Conservation (phyloP, 2,888 invertebrate genomes). For the Lucinisca nassula region DNA sequence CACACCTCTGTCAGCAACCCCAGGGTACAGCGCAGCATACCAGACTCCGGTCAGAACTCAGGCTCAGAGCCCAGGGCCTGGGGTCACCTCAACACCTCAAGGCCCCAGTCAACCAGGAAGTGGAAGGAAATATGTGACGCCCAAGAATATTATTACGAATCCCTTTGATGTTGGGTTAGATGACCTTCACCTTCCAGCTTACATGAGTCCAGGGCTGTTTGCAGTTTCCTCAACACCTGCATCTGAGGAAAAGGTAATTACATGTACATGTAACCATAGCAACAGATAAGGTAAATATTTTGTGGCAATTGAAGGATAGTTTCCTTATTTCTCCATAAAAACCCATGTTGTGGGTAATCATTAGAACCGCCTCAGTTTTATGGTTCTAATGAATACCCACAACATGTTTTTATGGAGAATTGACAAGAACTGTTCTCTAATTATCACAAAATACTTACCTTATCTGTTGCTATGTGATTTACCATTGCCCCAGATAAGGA, state of each 20-base stretch:
- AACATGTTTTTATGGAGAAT: too few relatives aligned
- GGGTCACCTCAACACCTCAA: slow-evolving; percentile 59
- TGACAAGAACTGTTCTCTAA: too few relatives aligned
- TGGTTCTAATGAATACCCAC: too few relatives aligned
- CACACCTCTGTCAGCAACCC: slow-evolving; percentile 68
- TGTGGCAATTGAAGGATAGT: too few relatives aligned
- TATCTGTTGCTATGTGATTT: too few relatives aligned
- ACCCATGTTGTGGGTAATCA: too few relatives aligned
- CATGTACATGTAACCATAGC: background rate
- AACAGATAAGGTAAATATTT: too few relatives aligned
- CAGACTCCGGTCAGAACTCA: slow-evolving; percentile 69
- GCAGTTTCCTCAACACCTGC: slow-evolving; percentile 77
- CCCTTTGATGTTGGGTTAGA: slow-evolving; percentile 84
- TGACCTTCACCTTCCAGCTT: slow-evolving; percentile 79
- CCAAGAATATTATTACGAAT: slow-evolving; percentile 74
- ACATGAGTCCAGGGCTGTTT: slow-evolving; percentile 85
- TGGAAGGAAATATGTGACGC: slow-evolving; percentile 61
- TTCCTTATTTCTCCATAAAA: too few relatives aligned
- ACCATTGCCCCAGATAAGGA: too few relatives aligned
- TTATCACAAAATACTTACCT: too few relatives aligned
- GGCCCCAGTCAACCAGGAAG: slow-evolving; percentile 49
- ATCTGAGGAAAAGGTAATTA: slow-evolving; percentile 72
- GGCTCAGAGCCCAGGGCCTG: slow-evolving; percentile 39
- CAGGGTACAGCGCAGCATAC: slow-evolving; percentile 64
- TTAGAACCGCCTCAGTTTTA: too few relatives aligned